Percentiles rank a stretch among this genome's conserved stretches.
Conservation (phyloP, 2,113 vertebrate species). For the Channa argus region DNA sequence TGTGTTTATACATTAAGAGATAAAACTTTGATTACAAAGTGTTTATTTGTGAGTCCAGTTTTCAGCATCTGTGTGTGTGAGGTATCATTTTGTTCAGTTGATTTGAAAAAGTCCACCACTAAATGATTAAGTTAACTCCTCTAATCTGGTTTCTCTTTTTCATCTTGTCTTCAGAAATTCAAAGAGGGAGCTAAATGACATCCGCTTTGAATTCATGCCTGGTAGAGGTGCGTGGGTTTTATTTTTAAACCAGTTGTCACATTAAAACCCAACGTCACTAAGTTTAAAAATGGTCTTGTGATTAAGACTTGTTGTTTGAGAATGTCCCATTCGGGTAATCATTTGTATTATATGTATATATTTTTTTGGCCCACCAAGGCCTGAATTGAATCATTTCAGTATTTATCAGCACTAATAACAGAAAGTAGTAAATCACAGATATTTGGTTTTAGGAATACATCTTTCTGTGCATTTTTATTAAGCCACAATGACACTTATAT, state of each 20-base stretch:
- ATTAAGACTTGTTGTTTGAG: not conserved
- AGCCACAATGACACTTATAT: too few species aligned
- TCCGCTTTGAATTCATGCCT: constrained; percentile 98
- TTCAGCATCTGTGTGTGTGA: not conserved
- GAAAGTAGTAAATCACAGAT: not conserved
- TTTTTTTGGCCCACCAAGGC: not conserved
- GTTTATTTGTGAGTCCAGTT: not conserved
- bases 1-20: constrained; percentile 63
- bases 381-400: not conserved
- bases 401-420: not conserved
- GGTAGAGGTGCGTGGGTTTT: constrained; percentile 89
- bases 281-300: constrained; percentile 1
- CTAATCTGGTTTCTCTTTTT: not conserved
- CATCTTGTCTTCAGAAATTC: constrained; percentile 88
- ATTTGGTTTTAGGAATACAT: not conserved
- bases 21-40: not conserved
- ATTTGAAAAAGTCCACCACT: not conserved
- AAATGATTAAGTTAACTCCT: not conserved
- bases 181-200: constrained; percentile 98
- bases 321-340: not conserved
- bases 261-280: not conserved
- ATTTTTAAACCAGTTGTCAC: not conserved
- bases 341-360: not conserved
- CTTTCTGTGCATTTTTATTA: not conserved
- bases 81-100: not conserved